Base-by-base conservation (phyloP, 2,113 vertebrate species). In the Falco punctatus region DNA sequence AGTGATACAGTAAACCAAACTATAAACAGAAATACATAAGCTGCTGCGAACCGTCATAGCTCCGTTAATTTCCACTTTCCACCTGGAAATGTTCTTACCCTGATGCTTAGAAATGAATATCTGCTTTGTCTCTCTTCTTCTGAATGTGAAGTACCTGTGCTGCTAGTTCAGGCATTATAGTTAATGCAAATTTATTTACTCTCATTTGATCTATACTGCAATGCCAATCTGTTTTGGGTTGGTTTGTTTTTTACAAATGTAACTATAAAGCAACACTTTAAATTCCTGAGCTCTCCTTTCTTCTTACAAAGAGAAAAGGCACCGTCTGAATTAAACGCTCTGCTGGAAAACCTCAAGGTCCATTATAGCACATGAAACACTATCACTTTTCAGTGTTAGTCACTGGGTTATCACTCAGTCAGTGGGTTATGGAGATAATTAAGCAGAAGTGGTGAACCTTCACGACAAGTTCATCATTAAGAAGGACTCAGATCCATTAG, bases 151-250 rank as follows among this genome's bases (percentile, higher is more conserved):
- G 55, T 75, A 87, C 86, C 46, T 92, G n/a, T 38, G 44, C 48
- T 80, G 71, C 66, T 65, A 80, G 67, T 62, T 81, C 86, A 92
- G 38, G 61, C 81, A 70, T 59, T 89, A 79, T 35, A 72, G 71
- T 84, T 86, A 90, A 95, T 93, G 86, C 44, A 89, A 89, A 96
- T 95, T 85, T 89, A 93, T 85, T 91, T 93, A 79, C 70, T 92
- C 71, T 92, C 46, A 74, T 91, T 84, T 96, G 82, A 93, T 67
- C 86, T 65, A 24, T 2, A 71, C 33, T 28, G 40, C 73, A 72
- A 87, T 30, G 54, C 52, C 88, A 90, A 86, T 61, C 44, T 72
- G 28, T 19, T 89, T 90, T 5, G 28, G 28, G 44, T 51, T 86
- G 27, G 20, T 58, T 92, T 81, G 75, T 38, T 20, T 73, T 66